A percentile compares a stretch with the other conserved stretches of the same genome.
phyloP scores from a whole-genome alignment of 1,140 invertebrate species.

The Nilaparvata lugens region DNA sequence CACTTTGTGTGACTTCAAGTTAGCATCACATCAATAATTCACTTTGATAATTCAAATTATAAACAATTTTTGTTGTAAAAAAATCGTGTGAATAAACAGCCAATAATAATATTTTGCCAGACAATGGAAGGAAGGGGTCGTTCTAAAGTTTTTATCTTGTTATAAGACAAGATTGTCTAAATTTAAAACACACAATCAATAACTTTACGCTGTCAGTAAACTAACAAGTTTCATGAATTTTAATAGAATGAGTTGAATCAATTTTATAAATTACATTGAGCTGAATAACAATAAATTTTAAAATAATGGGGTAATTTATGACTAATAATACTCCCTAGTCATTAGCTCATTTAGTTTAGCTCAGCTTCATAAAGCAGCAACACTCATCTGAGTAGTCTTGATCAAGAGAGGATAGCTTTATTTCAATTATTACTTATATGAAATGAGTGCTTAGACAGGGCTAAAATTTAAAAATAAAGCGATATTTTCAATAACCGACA shows the following conservation, averaged over 20 bases:
- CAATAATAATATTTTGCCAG: too few relatives aligned
- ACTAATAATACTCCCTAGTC: too few relatives aligned
- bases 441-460: background rate
- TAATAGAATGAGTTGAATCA: background rate
- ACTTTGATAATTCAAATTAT: too few relatives aligned
- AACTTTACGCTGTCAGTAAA: background rate
- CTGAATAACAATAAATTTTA: background rate
- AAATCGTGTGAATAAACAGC: too few relatives aligned
- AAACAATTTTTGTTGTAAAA: too few relatives aligned
- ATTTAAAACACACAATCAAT: background rate
- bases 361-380: background rate
- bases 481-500: background rate
- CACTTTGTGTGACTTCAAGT: too few relatives aligned
- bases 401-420: constrained; percentile 40
- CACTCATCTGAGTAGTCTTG: constrained; percentile 13
- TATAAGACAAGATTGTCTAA: too few relatives aligned
- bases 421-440: constrained; percentile 35
- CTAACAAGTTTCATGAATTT: background rate
- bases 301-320: too few relatives aligned
- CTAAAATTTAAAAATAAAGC: background rate
- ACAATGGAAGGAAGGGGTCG: background rate
- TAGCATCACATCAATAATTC: too few relatives aligned
- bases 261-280: background rate
- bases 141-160: too few relatives aligned
- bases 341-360: background rate